Evolutionary conservation across 2,113 vertebrate genomes (phyloP), one percentile per base, ranked within the genome.

Genomic region (Sylvilagus bachmani): DNA sequence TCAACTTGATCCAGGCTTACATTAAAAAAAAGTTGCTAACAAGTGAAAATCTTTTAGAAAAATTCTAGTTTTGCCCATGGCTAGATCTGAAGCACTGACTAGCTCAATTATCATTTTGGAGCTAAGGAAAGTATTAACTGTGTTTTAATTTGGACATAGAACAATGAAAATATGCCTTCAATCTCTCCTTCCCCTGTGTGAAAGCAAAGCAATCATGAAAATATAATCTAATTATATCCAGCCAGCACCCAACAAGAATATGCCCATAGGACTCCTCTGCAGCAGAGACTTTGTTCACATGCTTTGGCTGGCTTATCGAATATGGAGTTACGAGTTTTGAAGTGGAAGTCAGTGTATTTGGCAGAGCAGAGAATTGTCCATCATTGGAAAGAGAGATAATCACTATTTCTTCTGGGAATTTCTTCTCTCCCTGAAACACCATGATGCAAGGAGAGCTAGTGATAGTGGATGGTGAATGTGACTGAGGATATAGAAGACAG

Each of bases 1-100:
- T 24, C 53, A 84, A 27, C 29, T 89, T 82, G 66, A 81, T 89
- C 53, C 85, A 95, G 89, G 61, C 19, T 71, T 64, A 4, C n/a
- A 1, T 4, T n/a, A 38, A 93, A 58, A 67, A 89, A 90, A 80
- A 1, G 5, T 11, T 55, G 22, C 29, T 74, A 29, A 84, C 80
- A 93, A 71, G 55, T 69, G 51, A 44, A 89, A 95, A 71, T 67
- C 19, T 36, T 53, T 22, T 73, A 19, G 19, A 77, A 75, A 94
- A 80, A 74, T 74, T 19, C 7, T 80, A n/a, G 33, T 91, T 96
- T 86, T 81, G 21, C 66, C 53, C 79, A 44, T 38, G 19, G 11
- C 24, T 88, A 78, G 4, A 78, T 67, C 33, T 69, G 21, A 61
- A 94, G 36, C 11, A 29, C 36, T 69, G 31, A 10, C n/a, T 6